Base-by-base conservation (phyloP, 2,797 vertebrate genomes). In the Melanotaenia pygmaea region DNA sequence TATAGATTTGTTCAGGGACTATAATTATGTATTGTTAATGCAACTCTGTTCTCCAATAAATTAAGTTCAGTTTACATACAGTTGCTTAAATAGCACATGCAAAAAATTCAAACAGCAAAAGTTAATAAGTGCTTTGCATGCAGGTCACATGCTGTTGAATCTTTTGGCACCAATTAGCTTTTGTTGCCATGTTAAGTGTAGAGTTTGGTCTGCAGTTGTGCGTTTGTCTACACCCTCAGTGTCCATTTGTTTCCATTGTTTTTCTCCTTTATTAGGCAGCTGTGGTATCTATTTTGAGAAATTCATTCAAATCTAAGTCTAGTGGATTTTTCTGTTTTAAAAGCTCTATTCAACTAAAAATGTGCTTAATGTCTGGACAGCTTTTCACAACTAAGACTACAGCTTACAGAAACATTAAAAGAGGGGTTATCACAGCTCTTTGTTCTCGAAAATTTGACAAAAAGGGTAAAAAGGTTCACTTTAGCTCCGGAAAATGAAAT, bases 221-320 rank as follows among this genome's bases (percentile, higher is more conserved):
- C 78, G 76, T 75, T 81, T 77, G 73, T 85, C 80, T 67, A 59
- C 79, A 83, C 77, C 76, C 64, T 83, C 64, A 56, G 50, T 79
- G 76, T 82, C 76, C 77, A 77, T 84, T 90, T 87, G 77, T 86
- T 83, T 77, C 84, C 70, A 76, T 79, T 61, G 24, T 86, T 87
- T 79, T 64, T 65, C 71, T 54, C 77, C 45, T 64, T 77, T 81
- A 91, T 85, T 85, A 83, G 80, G 81, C 81, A 78, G 86, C 70
- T 76, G 83, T 85, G 74, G 77, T 72, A 83, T 88, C 64, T 74
- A 35, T 81, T 84, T 57, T 37, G 67, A 59, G 68, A 85, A 68
- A 64, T 82, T 84, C 80, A 63, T 76, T 75, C 77, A 70, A 37
- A 78, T 73, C 66, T 50, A 71, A 76, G 75, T 60, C 59, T 30